Evolutionary conservation across 2,113 vertebrate genomes (phyloP).

Genomic region (Dermatemys mawii): DNA sequence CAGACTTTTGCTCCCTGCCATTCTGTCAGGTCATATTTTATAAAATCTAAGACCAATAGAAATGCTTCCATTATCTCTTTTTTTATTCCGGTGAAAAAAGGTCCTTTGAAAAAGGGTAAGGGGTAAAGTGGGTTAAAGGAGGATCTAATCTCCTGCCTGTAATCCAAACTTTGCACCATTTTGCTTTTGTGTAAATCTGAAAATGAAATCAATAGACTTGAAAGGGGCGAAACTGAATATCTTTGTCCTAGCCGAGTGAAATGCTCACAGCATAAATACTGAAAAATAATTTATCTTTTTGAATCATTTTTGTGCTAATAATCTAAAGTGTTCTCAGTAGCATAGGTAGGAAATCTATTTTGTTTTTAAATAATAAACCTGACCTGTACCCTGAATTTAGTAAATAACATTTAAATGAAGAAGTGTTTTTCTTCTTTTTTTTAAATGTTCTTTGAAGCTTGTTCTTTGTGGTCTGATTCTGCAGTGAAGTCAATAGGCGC

Average conservation of each 20-base stretch:
- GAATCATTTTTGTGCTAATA: neutral
- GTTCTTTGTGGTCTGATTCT: conserved; percentile 27
- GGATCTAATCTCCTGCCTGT: neutral
- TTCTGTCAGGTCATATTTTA: neutral
- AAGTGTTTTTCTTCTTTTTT: neutral
- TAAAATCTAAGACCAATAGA: neutral
- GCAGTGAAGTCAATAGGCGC: conserved; percentile 52
- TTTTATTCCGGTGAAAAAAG: conserved; percentile 4
- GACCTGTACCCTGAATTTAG: neutral
- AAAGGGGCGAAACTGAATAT: neutral
- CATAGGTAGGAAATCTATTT: neutral
- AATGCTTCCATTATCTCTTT: neutral
- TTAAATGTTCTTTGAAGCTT: conserved; percentile 42
- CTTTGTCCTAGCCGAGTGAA: neutral
- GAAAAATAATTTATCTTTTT: neutral
- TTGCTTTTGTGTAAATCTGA: conserved; percentile 17
- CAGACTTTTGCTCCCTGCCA: neutral
- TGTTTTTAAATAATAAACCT: neutral
- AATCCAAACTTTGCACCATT: neutral
- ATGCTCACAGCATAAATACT: neutral
- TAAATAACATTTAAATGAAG: neutral
- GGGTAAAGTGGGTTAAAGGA: neutral
- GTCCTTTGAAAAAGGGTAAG: neutral
- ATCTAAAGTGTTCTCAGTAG: neutral
- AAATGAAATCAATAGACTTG: neutral